Percentiles rank a stretch among this genome's conserved stretches.
These are phyloP conservation scores for Prenolepis imparis DNA, from an alignment of 2,888 invertebrate species.

Conservation along the genomic window DNA sequence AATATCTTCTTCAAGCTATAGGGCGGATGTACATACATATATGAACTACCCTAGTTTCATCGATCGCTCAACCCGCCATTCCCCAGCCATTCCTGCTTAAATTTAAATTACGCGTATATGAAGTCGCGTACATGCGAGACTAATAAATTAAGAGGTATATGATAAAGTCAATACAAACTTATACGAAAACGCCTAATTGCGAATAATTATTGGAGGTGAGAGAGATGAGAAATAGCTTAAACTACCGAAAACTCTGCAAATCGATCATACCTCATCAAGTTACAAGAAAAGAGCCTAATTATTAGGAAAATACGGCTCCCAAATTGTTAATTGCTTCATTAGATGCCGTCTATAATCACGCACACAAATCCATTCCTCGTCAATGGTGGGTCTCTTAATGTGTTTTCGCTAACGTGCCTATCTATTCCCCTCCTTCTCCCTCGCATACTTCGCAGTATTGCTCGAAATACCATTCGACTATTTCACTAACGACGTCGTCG, in stretches of 20 bases:
- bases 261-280: background rate
- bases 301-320: background rate
- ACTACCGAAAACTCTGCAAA: background rate
- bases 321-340: background rate
- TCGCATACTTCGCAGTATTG: background rate
- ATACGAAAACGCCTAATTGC: background rate
- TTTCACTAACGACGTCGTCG: slow-evolving; percentile 50
- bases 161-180: background rate
- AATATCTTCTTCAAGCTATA: slow-evolving; percentile 1
- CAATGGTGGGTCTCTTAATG: background rate
- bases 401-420: background rate
- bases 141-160: slow-evolving; percentile 23
- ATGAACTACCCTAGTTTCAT: slow-evolving; percentile 39
- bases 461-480: slow-evolving; percentile 29
- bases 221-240: slow-evolving; percentile 19
- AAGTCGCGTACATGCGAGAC: background rate
- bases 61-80: slow-evolving; percentile 10
- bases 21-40: background rate
- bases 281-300: background rate
- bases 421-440: slow-evolving; percentile 9
- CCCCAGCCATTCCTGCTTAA: slow-evolving; percentile 10
- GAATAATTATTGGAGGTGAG: background rate
- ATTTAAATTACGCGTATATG: slow-evolving; percentile 26
- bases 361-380: background rate
- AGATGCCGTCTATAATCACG: background rate